Base-by-base conservation (phyloP, 2,888 invertebrate species). In the Odiellus spinosus region DNA sequence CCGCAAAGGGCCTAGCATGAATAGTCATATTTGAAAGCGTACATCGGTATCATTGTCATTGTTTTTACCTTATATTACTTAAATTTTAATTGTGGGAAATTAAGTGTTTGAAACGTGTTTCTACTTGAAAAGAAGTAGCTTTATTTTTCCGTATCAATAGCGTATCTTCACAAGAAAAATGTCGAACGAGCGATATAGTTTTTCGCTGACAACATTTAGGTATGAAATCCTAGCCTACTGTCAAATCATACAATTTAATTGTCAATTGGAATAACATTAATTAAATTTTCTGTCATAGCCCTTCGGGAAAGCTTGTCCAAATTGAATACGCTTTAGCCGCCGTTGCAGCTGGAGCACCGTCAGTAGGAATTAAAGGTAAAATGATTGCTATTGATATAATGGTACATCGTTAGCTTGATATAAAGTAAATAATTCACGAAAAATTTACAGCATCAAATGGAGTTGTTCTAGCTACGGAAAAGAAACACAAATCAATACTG, bases 271-370 rank as follows among this genome's bases (percentile, higher is more conserved):
- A 18, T 40, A 8, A 40, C 19, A 33, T 8, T 14, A 32, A 19
- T 42, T 38, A 45, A 33, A 33, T 39, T 51, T 64, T 45, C 71
- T 26, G 26, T 6, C 8, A 26, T 26, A 98, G 96, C 66, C 98
- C 98, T 15, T 96, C 96, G 19, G 98, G 98, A 56, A 99, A 99
- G 71, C 73, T 98, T 60, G 96, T 99, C 46, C 98, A 98, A 71
- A 93, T 99, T 59, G 98, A 99, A 73, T 98, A 98, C 82, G 98
- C 98, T 3, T 73, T 98, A 67, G 93, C 95, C 46, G 98, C 98
- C 26, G 98, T 98, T 20, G 87, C 91, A 50, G 90, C 93, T 53
- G 98, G 98, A 51, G 95, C 96, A 3, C 93, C 96, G 3, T 93
- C 96, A 49, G 96, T 99, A 55, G 98, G 96, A 36, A 95, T 99